These are phyloP conservation scores for Rosalia funebris DNA, from an alignment of 2,888 invertebrate genomes.

Conservation along the genomic window DNA sequence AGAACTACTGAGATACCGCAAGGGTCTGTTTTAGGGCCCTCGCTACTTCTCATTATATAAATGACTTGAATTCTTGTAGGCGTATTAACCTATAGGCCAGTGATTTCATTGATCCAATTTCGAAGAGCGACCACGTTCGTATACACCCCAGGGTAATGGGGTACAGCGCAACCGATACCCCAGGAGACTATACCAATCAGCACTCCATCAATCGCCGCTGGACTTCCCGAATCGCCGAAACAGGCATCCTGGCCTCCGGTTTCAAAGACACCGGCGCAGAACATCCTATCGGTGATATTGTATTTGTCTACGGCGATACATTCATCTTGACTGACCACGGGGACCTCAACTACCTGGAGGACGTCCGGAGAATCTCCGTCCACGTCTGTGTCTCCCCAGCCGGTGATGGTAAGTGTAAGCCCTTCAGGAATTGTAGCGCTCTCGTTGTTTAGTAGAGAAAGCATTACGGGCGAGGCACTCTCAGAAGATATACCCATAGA, in stretches of 20 bases:
- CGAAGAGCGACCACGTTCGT: conserved; percentile 16
- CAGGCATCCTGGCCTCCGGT: conserved; percentile 68
- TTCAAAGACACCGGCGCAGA: conserved; percentile 67
- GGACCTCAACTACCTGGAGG: conserved; percentile 35
- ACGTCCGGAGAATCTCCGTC: conserved; percentile 24
- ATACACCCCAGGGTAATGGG: conserved; percentile 47
- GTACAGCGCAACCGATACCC: conserved; percentile 44
- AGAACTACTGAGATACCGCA: too few species aligned
- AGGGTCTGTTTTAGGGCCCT: too few species aligned
- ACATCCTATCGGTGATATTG: conserved; percentile 64
- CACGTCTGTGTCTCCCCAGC: conserved; percentile 32
- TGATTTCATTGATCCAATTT: conserved; percentile 1
- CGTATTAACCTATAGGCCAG: not conserved
- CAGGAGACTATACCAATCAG: conserved; percentile 49
- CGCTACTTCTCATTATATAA: too few species aligned
- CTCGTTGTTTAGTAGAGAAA: too few species aligned
- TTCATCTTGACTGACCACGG: conserved; percentile 24
- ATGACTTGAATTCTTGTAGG: too few species aligned
- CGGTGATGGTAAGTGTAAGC: conserved; percentile 26
- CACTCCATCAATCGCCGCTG: conserved; percentile 27
- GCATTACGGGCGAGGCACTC: not conserved
- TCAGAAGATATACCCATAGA: not conserved
- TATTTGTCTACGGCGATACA: conserved; percentile 1
- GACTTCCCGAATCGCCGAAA: conserved; percentile 52
- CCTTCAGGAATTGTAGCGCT: conserved; percentile 11